Evolutionary conservation across 2,113 vertebrate species (phyloP), one percentile per base, ranked within the genome.

Genomic region (Setophaga petechia): DNA sequence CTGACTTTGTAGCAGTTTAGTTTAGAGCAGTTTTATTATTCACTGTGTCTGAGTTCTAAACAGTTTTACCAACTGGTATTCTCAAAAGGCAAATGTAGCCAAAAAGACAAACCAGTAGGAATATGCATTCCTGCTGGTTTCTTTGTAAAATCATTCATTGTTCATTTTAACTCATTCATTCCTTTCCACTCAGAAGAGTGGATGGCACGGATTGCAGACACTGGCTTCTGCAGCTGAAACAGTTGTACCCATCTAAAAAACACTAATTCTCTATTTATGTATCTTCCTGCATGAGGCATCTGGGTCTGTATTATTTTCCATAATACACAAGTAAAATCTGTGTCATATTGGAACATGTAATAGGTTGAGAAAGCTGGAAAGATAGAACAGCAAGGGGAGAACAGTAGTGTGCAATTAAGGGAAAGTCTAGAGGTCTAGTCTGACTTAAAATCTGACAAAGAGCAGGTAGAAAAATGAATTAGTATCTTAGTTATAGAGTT

Each of bases 101-200:
- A 87, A 90, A 95, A 93, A 82, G 84, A 62, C 82, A 95, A 94
- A 94, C 77, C 91, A 89, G 93, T 94, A 95, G 86, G 89, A 93
- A 94, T 88, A 94, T 8, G 6, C 85, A 93, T 95, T 94, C 92
- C 93, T 96, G 80, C 73, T 93, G 90, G 90, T 96, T 97, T 95
- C 93, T 95, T 54, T 94, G 84, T 92, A 93, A 94, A 95, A 87
- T 92, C 57, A 78, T 89, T 93, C 86, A 89, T 95, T 96, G 93
- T 84, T 93, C 66, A 31, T 87, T 96, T 96, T 97, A 94, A 92
- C 94, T 90, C 92, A 66, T 95, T 94, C 76, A 65, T 59, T 90
- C 23, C 92, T 89, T 90, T 84, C 12, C 15, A 46, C 65, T 78
- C 28, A 51, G 73, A 57, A 33, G 49, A 66, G 39, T 37, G 12